These are phyloP conservation scores for Montipora foliosa DNA, from an alignment of 64 coral and sea anemone species.

Conservation along the genomic window DNA sequence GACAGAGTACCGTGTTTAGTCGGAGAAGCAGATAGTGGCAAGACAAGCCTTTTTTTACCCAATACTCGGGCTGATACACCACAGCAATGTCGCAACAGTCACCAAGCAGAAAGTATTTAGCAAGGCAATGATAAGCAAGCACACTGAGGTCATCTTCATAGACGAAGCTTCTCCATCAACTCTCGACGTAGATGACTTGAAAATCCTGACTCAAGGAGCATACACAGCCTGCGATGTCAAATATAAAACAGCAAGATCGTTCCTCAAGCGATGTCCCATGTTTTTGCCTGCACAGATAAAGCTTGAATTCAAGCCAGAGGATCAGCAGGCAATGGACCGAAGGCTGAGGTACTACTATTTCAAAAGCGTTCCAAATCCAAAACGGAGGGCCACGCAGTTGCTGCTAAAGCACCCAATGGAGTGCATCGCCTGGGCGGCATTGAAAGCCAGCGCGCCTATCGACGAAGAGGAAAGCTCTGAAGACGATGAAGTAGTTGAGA, in stretches of 20 bases:
- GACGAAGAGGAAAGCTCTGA: not conserved
- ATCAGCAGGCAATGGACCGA: not conserved
- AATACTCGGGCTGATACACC: slow-evolving; percentile 9
- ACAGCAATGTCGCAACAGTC: slow-evolving; percentile 17
- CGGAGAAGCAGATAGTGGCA: slow-evolving; percentile 39
- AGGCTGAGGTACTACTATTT: slow-evolving; percentile 32
- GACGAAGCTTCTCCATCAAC: not conserved
- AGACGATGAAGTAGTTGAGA: no score
- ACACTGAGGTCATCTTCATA: not conserved
- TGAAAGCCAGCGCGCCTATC: not conserved
- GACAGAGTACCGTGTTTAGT: slow-evolving; percentile 25
- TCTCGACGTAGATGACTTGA: not conserved
- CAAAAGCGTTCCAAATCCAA: slow-evolving; percentile 21
- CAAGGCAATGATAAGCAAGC: slow-evolving; percentile 34
- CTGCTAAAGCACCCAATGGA: slow-evolving; percentile 17
- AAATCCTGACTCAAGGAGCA: no score
- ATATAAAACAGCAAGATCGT: no score
- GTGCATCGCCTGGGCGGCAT: slow-evolving; percentile 9
- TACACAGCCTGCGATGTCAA: no score
- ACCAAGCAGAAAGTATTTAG: slow-evolving; percentile 40
- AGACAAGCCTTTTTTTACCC: slow-evolving; percentile 37
- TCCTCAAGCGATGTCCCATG: no score
- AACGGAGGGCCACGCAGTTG: slow-evolving; percentile 30
- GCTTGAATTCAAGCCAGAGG: no score
- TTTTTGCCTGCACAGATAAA: no score